Evolutionary conservation across 2,888 invertebrate species (phyloP).

Genomic region (Amblyjoppa fuscipennis): DNA sequence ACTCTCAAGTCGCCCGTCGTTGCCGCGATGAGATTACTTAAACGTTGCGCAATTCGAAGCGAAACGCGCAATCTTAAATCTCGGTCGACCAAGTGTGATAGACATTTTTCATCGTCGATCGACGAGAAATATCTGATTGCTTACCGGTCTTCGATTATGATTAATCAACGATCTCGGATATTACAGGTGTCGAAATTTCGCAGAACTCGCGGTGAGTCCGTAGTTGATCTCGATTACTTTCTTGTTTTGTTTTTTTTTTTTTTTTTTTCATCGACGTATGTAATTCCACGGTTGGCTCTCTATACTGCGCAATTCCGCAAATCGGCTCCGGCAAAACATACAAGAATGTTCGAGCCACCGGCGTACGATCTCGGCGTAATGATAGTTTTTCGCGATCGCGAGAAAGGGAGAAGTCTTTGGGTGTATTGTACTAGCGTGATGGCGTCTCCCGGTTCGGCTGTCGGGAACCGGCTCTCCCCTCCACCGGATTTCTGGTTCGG

Average conservation of each 20-base stretch:
- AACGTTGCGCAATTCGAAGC: not conserved
- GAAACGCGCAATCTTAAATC: conserved; percentile 21
- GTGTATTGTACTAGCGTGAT: conserved; percentile 76
- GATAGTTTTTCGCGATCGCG: conserved; percentile 78
- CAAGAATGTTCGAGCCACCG: conserved; percentile 70
- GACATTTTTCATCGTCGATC: not conserved
- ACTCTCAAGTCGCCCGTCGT: not conserved
- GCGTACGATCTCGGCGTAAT: conserved; percentile 77
- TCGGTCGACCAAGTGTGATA: not conserved
- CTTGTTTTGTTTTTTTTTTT: too few relatives aligned
- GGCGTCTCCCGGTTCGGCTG: conserved; percentile 79
- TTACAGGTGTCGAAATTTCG: conserved; percentile 34
- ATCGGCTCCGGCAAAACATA: conserved; percentile 59
- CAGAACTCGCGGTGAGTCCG: conserved; percentile 29
- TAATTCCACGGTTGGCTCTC: not conserved
- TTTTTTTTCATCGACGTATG: too few relatives aligned
- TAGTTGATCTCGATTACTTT: not conserved
- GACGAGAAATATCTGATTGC: conserved; percentile 41
- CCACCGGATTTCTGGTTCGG: conserved; percentile 67
- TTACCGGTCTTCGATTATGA: conserved; percentile 34
- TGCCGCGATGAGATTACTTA: not conserved
- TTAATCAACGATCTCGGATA: conserved; percentile 42
- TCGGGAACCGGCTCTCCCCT: conserved; percentile 84
- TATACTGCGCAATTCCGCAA: conserved; percentile 17
- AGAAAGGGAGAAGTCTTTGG: conserved; percentile 46